Conservation (phyloP, 2,888 invertebrate genomes). For the Drosophila histrio region DNA sequence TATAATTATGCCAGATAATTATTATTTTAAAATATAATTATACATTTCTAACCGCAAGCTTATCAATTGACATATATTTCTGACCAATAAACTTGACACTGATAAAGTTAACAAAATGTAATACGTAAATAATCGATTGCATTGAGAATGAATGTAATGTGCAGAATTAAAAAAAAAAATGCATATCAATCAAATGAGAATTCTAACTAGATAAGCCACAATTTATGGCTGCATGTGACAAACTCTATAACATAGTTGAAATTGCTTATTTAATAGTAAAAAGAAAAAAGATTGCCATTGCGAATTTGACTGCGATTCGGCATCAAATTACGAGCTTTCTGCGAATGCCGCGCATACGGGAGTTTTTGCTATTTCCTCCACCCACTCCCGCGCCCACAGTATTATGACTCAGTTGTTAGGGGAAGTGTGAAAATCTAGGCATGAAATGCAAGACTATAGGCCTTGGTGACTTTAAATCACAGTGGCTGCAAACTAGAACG, state of each 20-base stretch:
- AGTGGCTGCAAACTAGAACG: conserved; percentile 52
- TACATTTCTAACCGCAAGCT: neutral
- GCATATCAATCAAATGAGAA: neutral
- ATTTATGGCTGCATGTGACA: neutral
- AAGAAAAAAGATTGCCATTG: conserved; percentile 32
- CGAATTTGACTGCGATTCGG: conserved; percentile 36
- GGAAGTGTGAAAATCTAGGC: conserved; percentile 63
- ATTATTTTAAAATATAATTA: no score
- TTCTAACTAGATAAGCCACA: neutral
- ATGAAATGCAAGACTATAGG: conserved; percentile 29
- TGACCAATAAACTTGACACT: neutral
- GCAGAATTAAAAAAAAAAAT: neutral
- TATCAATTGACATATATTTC: neutral
- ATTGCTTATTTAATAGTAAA: neutral
- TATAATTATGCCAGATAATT: no score
- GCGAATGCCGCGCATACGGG: conserved; percentile 24
- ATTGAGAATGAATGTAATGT: neutral
- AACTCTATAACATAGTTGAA: neutral
- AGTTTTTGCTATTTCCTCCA: neutral
- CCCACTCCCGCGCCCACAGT: neutral
- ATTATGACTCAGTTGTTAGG: conserved; percentile 62
- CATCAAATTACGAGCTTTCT: conserved; percentile 52
- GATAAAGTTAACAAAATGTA: neutral
- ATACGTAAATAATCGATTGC: conserved; percentile 4
- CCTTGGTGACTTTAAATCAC: conserved; percentile 59